Conservation (phyloP, 2,113 vertebrate species). For the Grammomys dolichurus region DNA sequence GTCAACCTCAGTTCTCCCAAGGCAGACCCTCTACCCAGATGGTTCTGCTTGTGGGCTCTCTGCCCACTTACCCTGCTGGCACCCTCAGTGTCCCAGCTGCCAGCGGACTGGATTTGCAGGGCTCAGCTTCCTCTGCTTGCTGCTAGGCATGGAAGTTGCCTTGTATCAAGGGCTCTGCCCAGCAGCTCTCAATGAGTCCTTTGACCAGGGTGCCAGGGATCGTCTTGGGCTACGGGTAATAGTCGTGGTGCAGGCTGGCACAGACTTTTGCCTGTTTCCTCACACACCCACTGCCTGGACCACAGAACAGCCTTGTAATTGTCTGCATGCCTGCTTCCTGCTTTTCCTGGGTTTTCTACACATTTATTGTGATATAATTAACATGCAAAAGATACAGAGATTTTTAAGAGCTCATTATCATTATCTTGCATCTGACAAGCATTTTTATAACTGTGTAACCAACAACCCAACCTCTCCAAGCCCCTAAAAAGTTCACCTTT, state of each 20-base stretch:
- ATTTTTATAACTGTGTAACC: background rate
- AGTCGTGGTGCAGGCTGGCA: slow-evolving; percentile 66
- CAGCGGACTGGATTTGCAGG: background rate
- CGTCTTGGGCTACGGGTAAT: background rate
- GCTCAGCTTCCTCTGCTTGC: background rate
- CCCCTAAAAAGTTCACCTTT: background rate
- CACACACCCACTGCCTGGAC: background rate
- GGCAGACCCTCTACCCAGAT: slow-evolving; percentile 22
- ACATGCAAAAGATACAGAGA: background rate
- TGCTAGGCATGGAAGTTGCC: background rate
- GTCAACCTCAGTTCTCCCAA: slow-evolving; percentile 8
- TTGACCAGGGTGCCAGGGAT: slow-evolving; percentile 8
- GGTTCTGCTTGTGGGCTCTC: slow-evolving; percentile 7
- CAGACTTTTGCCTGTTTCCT: background rate
- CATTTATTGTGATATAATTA: background rate
- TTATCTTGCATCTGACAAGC: background rate
- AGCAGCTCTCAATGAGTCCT: slow-evolving; percentile 1
- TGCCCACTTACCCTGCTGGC: background rate
- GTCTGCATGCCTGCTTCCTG: slow-evolving; percentile 6
- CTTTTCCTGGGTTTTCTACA: background rate
- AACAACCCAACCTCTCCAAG: background rate
- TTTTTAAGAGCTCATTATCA: background rate
- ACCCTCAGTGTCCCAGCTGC: slow-evolving; percentile 25
- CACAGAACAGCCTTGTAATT: slow-evolving; percentile 45
- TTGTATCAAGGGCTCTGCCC: background rate